Percentiles rank a stretch among this genome's conserved stretches.
phyloP scores from a whole-genome alignment of 2,113 vertebrate genomes.

The Boleophthalmus pectinirostris region DNA sequence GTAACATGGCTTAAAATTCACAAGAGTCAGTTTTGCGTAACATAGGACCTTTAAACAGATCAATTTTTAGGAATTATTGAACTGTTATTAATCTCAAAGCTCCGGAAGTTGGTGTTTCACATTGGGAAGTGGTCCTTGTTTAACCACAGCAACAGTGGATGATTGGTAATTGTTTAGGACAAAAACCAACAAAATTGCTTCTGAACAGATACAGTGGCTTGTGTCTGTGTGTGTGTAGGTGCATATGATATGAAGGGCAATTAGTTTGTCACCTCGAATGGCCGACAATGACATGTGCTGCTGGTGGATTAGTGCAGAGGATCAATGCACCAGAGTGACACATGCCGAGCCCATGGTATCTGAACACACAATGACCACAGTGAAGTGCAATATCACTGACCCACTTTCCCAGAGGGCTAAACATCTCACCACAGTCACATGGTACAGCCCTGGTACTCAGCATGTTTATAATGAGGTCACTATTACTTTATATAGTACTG shows the following conservation, averaged over 20 bases:
- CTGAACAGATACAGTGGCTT: too few species aligned
- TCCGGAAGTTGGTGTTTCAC: neutral
- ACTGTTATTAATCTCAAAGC: neutral
- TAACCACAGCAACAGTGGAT: too few species aligned
- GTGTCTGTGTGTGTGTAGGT: neutral
- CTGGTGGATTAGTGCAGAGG: slow-evolving; percentile 38
- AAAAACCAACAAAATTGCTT: too few species aligned
- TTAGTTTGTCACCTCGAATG: slow-evolving; percentile 27
- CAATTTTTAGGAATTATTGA: neutral
- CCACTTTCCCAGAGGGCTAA: slow-evolving; percentile 18
- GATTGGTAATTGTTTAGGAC: too few species aligned
- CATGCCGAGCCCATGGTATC: slow-evolving; percentile 30
- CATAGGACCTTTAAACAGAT: neutral
- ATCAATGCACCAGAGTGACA: slow-evolving; percentile 41
- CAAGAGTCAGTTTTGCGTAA: too few species aligned
- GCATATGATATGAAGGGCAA: slow-evolving; percentile 17
- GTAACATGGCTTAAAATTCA: too few species aligned
- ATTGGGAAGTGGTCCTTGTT: neutral
- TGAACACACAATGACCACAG: slow-evolving; percentile 9
- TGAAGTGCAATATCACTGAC: slow-evolving; percentile 6
- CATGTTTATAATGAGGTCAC: neutral
- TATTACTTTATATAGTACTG: neutral
- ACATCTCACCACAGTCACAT: neutral
- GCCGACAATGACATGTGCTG: slow-evolving; percentile 41
- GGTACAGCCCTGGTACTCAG: neutral